phyloP scores from a whole-genome alignment of 2,113 vertebrate species.

The Stomatorhinus ivindoensis region DNA sequence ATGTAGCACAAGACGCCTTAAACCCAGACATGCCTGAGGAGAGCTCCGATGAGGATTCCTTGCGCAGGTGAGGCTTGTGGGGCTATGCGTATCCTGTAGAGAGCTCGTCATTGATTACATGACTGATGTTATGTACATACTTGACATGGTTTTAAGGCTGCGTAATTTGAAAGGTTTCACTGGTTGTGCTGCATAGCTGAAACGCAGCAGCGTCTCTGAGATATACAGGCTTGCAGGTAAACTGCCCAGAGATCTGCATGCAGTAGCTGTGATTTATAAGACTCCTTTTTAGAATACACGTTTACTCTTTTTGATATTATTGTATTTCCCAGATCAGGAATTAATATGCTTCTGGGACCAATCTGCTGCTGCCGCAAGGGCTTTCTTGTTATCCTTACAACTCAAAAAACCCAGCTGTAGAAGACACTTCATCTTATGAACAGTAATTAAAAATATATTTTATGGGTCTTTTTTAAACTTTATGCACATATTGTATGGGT shows the following conservation, averaged over 20 bases:
- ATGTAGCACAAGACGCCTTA: slow-evolving; percentile 92
- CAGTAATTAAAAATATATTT: background rate
- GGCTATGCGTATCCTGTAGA: background rate
- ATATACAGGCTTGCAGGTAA: background rate
- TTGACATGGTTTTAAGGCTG: background rate
- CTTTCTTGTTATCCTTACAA: background rate
- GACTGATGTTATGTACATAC: background rate
- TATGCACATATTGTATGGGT: background rate
- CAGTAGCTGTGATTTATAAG: background rate
- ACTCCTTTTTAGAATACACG: background rate
- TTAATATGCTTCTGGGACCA: background rate
- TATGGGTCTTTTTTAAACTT: background rate
- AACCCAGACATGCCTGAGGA: slow-evolving; percentile 96
- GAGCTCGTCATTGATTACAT: background rate
- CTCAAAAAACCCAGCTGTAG: background rate
- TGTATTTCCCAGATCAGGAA: background rate
- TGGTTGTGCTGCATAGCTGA: background rate
- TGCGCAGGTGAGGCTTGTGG: slow-evolving; percentile 73
- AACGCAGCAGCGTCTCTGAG: background rate
- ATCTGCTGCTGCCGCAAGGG: no score
- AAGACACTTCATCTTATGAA: background rate
- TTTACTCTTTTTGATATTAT: background rate
- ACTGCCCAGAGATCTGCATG: background rate
- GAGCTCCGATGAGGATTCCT: slow-evolving; percentile 90
- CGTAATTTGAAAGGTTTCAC: background rate